Evolutionary conservation across 2,888 invertebrate species (phyloP), one percentile per base, ranked within the genome.

Genomic region (Limnephilus auricula): DNA sequence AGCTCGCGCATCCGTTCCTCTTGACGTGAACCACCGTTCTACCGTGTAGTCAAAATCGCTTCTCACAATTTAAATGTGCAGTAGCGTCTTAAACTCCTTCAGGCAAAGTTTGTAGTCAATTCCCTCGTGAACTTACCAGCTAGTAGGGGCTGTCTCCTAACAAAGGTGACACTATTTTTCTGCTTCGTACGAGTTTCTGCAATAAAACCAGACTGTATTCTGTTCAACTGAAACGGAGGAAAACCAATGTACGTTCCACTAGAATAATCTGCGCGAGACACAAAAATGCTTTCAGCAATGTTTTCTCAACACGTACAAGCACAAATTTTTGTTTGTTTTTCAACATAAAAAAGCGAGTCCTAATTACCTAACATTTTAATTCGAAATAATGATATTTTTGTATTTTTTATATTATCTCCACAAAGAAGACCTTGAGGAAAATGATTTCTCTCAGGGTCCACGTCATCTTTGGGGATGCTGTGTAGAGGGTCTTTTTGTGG

Each of bases 191-290:
- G 65, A 65, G 25, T 25, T 65, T 25, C 25, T 65, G 65, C 65
- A 25, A 9, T 65, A 65, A 65, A 65, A n/a, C 9, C 25, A 65
- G n/a, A 65, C 65, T 65, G 25, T 65, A 65, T 65, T n/a, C 25
- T 9, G 65, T 65, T 65, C 65, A 65, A n/a, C 25, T 25, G 25
- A 65, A 65, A n/a, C 25, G n/a, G 25, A 65, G 65, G 65, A 25
- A 65, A 65, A 65, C 65, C 65, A n/a, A 65, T 65, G 65, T n/a
- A 65, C 65, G 65, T 65, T 65, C 65, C 65, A 65, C 65, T 65
- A 25, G 6, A 65, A 25, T 25, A 65, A n/a, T n/a, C 9, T n/a
- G 18, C 6, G 50, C 18, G 50, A 50, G 4, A 18, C 50, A 50
- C 65, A 65, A 65, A 65, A 15, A 50, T 65, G 65, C n/a, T 65